Evolutionary conservation across 2,888 invertebrate genomes (phyloP).

Genomic region (Portevinia maculata): DNA sequence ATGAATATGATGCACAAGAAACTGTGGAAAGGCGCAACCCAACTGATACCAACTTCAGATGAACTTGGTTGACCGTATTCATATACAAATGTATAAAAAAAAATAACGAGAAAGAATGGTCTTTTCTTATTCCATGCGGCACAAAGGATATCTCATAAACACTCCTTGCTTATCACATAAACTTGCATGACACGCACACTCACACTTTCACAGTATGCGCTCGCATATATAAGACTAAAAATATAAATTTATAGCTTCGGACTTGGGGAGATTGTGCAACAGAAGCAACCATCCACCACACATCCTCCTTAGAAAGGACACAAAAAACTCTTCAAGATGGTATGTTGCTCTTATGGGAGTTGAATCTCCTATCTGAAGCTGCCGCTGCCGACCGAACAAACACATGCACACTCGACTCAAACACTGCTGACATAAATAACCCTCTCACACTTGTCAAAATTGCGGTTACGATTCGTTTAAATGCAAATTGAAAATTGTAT

Average conservation of each 20-base stretch:
- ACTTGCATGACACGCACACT: constrained; percentile 41
- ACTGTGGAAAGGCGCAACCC: constrained; percentile 1
- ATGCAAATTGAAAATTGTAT: constrained; percentile 74
- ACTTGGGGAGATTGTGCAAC: constrained; percentile 61
- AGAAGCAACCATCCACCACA: constrained; percentile 30
- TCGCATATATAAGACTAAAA: constrained; percentile 48
- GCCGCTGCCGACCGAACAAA: constrained; percentile 2
- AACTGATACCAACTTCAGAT: constrained; percentile 60
- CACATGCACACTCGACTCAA: constrained; percentile 12
- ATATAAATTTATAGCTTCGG: constrained; percentile 67
- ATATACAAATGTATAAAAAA: constrained; percentile 28
- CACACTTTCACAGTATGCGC: background rate
- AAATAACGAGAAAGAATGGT: constrained; percentile 34
- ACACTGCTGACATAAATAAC: constrained; percentile 69
- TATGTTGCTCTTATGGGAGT: constrained; percentile 44
- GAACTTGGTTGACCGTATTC: constrained; percentile 72
- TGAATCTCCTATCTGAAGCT: constrained; percentile 30
- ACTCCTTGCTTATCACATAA: constrained; percentile 69
- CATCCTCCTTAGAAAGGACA: constrained; percentile 13
- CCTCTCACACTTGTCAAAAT: constrained; percentile 74
- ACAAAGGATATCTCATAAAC: constrained; percentile 71
- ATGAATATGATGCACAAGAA: constrained; percentile 56
- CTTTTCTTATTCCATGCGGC: constrained; percentile 56
- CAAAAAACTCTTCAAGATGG: constrained; percentile 37
- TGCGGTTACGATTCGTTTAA: constrained; percentile 74